Conservation (phyloP, 2,797 vertebrate species). For the Odontamblyopus lacepedii region DNA sequence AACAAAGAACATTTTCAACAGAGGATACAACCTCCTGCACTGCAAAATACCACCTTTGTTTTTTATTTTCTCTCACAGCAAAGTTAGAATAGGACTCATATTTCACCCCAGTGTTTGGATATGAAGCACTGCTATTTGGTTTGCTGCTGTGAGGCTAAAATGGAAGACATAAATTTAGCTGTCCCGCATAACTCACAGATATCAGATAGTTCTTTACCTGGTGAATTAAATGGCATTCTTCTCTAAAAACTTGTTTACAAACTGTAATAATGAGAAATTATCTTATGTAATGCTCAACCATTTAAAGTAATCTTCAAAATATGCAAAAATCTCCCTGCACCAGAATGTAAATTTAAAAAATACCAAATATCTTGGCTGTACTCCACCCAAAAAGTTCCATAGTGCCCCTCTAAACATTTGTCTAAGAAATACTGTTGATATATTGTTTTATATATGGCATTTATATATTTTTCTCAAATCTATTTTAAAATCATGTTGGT, state of each 20-base stretch:
- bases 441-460: not conserved
- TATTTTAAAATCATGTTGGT: not conserved
- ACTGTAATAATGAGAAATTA: not conserved
- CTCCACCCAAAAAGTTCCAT: no score
- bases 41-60: conserved; percentile 26
- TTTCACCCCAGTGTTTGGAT: conserved; percentile 19
- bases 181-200: conserved; percentile 3
- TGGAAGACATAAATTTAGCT: conserved; percentile 18
- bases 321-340: not conserved
- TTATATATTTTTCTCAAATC: not conserved
- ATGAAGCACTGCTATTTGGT: conserved; percentile 14
- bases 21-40: conserved; percentile 24
- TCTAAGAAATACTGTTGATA: not conserved
- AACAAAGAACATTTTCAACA: conserved; percentile 12
- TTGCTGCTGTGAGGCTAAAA: conserved; percentile 11
- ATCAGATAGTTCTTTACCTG: not conserved
- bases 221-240: not conserved
- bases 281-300: not conserved
- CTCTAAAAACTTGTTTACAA: not conserved
- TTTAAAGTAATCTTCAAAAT: not conserved
- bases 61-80: conserved; percentile 15
- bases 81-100: conserved; percentile 15
- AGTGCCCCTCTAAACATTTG: not conserved
- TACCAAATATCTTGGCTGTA: not conserved
- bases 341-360: not conserved